A percentile compares a stretch with the other conserved stretches of the same genome.
Evolutionary conservation across 2,113 vertebrate species (phyloP).

Genomic region (Fulmarus glacialis): DNA sequence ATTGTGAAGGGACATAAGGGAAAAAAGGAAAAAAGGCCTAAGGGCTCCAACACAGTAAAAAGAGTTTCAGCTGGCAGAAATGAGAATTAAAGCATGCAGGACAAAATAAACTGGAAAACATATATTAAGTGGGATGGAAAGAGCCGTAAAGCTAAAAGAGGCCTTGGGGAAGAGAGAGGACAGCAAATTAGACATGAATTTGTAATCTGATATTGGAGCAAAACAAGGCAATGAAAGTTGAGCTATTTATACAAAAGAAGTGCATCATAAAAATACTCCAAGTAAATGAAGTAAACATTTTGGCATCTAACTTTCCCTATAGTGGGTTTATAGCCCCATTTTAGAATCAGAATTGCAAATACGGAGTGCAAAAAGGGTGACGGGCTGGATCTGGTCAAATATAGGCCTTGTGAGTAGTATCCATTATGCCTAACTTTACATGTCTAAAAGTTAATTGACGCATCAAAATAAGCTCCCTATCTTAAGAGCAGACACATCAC

Average conservation of each 20-base stretch:
- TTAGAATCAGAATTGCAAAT: not conserved
- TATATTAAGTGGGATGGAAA: conserved; percentile 10
- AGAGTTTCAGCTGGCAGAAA: conserved; percentile 5
- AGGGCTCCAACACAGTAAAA: not conserved
- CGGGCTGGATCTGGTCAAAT: not conserved
- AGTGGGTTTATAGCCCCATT: not conserved
- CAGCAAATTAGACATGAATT: conserved; percentile 41
- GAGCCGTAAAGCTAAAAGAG: conserved; percentile 8
- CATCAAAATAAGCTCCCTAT: not conserved
- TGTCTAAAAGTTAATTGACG: not conserved
- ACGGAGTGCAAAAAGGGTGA: not conserved
- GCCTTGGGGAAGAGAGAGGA: conserved; percentile 12
- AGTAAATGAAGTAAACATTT: not conserved
- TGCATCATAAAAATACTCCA: not conserved
- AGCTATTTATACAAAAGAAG: not conserved
- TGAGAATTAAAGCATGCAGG: not conserved
- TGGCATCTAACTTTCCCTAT: not conserved
- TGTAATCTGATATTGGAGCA: not conserved
- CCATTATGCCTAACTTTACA: not conserved
- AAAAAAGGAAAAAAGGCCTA: not conserved
- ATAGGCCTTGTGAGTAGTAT: not conserved
- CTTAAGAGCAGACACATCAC: not conserved
- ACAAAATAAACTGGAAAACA: conserved; percentile 27
- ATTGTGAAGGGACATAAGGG: not conserved
- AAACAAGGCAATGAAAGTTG: not conserved